Percentiles rank a stretch among this genome's conserved stretches.
phyloP scores from a whole-genome alignment of 2,113 vertebrate genomes.

The Cepphus grylle region DNA sequence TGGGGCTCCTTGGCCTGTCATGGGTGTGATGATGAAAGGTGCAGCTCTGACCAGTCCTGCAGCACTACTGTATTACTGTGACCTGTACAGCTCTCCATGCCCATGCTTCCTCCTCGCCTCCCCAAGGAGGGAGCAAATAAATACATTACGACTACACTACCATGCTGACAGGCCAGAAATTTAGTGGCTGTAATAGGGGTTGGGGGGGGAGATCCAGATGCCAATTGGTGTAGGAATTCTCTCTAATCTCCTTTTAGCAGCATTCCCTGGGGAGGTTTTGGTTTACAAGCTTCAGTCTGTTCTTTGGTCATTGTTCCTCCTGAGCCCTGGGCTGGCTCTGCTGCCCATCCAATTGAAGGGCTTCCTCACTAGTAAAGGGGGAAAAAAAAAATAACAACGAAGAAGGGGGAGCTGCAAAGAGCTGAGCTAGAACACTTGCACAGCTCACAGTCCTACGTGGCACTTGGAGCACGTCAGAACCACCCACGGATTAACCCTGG shows the following conservation, averaged over 20 bases:
- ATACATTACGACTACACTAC: not conserved
- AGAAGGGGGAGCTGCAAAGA: not conserved
- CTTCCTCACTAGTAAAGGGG: not conserved
- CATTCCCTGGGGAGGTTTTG: conserved; percentile 13
- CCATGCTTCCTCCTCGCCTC: not conserved
- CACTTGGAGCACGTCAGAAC: not conserved
- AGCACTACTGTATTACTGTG: not conserved
- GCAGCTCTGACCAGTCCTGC: not conserved
- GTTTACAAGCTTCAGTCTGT: conserved; percentile 15
- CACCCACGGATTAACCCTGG: not conserved
- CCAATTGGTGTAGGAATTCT: not conserved
- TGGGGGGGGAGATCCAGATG: not conserved
- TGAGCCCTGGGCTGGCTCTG: not conserved
- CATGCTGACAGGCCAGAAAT: not conserved
- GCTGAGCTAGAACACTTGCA: not conserved
- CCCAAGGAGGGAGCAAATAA: not conserved
- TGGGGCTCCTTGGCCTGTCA: not conserved
- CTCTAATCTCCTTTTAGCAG: conserved; percentile 23
- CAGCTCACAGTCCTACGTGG: not conserved
- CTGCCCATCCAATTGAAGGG: not conserved
- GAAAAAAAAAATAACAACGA: not conserved
- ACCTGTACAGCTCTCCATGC: not conserved
- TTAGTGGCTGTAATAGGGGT: not conserved
- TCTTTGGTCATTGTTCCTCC: not conserved
- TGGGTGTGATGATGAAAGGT: not conserved